phyloP scores from a whole-genome alignment of 2,797 vertebrate species.

The Coranthus polyacanthus region DNA sequence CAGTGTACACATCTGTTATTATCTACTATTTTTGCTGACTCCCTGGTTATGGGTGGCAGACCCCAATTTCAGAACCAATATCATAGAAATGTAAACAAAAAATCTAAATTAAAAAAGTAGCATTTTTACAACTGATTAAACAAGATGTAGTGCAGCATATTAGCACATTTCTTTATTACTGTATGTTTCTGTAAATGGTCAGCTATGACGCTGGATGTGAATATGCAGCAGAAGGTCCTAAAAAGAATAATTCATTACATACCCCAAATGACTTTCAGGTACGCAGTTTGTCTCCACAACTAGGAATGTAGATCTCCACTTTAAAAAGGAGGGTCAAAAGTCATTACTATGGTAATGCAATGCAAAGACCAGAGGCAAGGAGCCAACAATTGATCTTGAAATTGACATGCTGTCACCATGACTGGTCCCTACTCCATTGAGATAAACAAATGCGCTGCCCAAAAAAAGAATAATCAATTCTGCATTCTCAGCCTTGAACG shows the following conservation, averaged over 20 bases:
- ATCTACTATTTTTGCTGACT: too few relatives aligned
- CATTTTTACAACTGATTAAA: too few relatives aligned
- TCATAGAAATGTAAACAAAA: too few relatives aligned
- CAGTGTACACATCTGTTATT: too few relatives aligned
- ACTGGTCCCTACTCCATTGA: slow-evolving; percentile 77
- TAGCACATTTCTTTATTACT: slow-evolving; percentile 1
- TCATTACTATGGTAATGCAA: slow-evolving; percentile 87
- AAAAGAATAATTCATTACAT: slow-evolving; percentile 46
- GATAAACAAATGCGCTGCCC: slow-evolving; percentile 84
- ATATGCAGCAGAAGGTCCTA: slow-evolving; percentile 9
- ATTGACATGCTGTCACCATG: slow-evolving; percentile 86
- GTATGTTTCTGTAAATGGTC: slow-evolving; percentile 3
- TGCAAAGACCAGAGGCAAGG: slow-evolving; percentile 81
- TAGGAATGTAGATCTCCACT: slow-evolving; percentile 51
- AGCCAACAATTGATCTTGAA: slow-evolving; percentile 86
- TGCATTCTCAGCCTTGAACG: slow-evolving; percentile 53
- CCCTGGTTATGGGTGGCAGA: too few relatives aligned
- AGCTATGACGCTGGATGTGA: slow-evolving; percentile 29
- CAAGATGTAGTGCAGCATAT: neutral
- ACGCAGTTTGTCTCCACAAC: slow-evolving; percentile 55
- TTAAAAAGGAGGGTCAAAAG: slow-evolving; percentile 76
- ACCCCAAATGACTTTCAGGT: slow-evolving; percentile 61
- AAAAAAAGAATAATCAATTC: slow-evolving; percentile 80
- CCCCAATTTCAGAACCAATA: too few relatives aligned
- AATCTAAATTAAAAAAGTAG: too few relatives aligned